Base-by-base conservation (phyloP, 2,113 vertebrate species). In the Drymodes brunneopygia region DNA sequence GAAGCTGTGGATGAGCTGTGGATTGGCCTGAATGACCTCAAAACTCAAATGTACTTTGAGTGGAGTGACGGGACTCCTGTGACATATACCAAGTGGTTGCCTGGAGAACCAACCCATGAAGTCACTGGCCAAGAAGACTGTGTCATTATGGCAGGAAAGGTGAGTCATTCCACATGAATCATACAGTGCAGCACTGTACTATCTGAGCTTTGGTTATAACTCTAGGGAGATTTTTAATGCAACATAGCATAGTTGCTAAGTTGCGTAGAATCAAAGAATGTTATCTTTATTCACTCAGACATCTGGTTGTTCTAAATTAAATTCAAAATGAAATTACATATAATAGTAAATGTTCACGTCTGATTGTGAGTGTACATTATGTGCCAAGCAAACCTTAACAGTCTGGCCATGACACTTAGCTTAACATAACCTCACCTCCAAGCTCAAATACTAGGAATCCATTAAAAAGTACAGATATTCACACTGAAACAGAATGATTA, bases 21-120 rank as follows among this genome's bases (percentile, higher is more conserved):
- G 99, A 98, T 99, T 47, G 99, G 99, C 42, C 74, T 99, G 92
- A 99, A 99, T 13, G 99, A 99, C 88, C 98, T 98, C 95, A 98
- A 90, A 95, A 98, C 84, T 79, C 98, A 98, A 77, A 98, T 98
- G 98, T 98, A 98, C 94, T 99, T 99, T 91, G 98, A 99, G 81
- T 99, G 99, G 99, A 98, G 98, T 7, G 99, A 99, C 90, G 97
- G 95, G 42, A 98, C 98, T 18, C 98, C 97, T 6, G 99, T 99
- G 44, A 98, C 98, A 29, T 99, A 98, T 66, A 98, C 98, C 67
- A 98, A 97, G 69, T 99, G 99, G 99, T 81, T 98, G 81, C 97
- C 66, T 45, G 98, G 97, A 81, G 99, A 99, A 74, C 99, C 99
- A 7, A 98, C 98, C 33, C 98, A 99, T n/a, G 91, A 92, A 92